phyloP scores from a whole-genome alignment of 2,888 invertebrate genomes.

The Eristalis tenax region DNA sequence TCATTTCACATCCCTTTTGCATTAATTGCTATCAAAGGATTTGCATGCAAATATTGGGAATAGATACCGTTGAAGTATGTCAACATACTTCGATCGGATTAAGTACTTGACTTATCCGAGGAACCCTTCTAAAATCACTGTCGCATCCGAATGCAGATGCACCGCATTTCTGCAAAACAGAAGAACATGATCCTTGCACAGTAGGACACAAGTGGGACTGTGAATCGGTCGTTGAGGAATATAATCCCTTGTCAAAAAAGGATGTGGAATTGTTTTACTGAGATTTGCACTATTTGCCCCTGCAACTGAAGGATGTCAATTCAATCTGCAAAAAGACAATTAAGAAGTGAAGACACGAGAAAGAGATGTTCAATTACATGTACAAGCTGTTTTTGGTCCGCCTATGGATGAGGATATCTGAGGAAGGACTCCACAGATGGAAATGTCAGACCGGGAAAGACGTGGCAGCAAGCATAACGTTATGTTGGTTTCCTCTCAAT shows the following conservation, averaged over 20 bases:
- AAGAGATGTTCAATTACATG: no score
- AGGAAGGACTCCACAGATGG: no score
- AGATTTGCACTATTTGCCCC: background rate
- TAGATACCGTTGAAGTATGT: slow-evolving; percentile 15
- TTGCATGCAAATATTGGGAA: slow-evolving; percentile 52
- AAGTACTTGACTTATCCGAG: background rate
- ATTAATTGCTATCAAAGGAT: slow-evolving; percentile 48
- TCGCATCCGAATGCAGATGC: background rate
- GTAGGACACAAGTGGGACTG: background rate
- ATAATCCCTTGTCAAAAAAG: background rate
- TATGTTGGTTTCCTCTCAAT: no score
- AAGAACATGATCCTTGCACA: background rate
- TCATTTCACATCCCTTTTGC: slow-evolving; percentile 52
- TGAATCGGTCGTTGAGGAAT: background rate
- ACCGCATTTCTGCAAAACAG: background rate
- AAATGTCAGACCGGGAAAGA: no score
- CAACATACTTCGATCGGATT: background rate
- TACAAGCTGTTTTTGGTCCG: no score
- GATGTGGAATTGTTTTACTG: background rate
- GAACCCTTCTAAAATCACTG: background rate
- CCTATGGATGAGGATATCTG: no score
- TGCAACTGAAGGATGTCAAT: background rate
- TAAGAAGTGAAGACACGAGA: no score
- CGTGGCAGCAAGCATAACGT: no score
- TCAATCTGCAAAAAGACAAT: no score